phyloP scores from a whole-genome alignment of 2,888 invertebrate genomes.

The Drosophila pegasa region DNA sequence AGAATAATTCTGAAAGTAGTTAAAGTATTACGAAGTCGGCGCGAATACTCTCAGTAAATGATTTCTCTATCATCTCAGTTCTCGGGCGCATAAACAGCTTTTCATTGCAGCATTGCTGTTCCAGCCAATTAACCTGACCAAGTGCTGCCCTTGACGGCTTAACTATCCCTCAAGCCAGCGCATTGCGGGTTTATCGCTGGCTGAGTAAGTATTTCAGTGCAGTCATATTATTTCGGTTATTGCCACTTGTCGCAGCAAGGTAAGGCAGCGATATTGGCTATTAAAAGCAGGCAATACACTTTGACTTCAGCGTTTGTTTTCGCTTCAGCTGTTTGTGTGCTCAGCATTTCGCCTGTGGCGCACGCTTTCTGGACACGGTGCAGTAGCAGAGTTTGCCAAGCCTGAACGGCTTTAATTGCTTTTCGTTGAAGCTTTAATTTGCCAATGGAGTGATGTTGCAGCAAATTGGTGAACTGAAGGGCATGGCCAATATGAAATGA shows the following conservation, averaged over 20 bases:
- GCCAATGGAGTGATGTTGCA: background rate
- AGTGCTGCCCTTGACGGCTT: background rate
- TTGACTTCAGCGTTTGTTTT: background rate
- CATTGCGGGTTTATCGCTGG: conserved; percentile 1
- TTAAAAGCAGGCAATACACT: conserved; percentile 5
- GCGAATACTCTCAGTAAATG: background rate
- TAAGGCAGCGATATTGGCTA: conserved; percentile 5
- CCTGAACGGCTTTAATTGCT: background rate
- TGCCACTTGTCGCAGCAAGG: conserved; percentile 16
- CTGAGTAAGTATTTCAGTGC: conserved; percentile 2
- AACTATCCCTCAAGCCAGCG: background rate
- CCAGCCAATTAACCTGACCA: conserved; percentile 1
- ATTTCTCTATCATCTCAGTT: background rate
- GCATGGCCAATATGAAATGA: background rate
- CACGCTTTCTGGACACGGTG: background rate
- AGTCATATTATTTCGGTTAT: conserved; percentile 10
- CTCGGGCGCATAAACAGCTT: background rate
- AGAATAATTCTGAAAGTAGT: too few species aligned
- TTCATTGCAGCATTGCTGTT: background rate
- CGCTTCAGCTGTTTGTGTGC: background rate
- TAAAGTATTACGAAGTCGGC: background rate
- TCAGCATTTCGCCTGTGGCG: background rate
- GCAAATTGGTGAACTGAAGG: background rate
- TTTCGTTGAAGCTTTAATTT: background rate
- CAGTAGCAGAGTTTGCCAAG: background rate